These are phyloP conservation scores for Gortyna flavago DNA, from an alignment of 2,888 invertebrate genomes.

Conservation along the genomic window DNA sequence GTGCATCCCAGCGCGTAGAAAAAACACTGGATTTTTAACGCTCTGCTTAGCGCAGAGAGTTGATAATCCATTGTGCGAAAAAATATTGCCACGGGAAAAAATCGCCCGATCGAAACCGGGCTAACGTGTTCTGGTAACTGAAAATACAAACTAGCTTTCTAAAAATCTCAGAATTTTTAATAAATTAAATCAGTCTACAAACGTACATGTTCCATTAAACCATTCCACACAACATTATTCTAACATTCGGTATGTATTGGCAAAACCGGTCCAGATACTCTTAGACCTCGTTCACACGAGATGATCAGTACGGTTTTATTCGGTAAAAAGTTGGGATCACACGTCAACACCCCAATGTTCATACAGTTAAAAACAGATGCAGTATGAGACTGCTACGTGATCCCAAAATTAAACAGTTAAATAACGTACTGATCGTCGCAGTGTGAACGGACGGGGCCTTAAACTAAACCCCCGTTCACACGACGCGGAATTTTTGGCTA, in stretches of 20 bases:
- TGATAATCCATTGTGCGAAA: not conserved
- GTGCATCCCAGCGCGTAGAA: not conserved
- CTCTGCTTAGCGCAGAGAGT: not conserved
- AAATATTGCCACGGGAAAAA: not conserved
- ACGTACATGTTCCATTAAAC: not conserved
- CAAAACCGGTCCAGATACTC: not conserved
- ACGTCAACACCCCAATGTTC: too few relatives aligned
- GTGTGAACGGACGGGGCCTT: too few relatives aligned
- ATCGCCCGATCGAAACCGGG: not conserved
- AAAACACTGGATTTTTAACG: not conserved
- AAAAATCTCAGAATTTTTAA: conserved; percentile 24
- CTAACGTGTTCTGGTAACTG: not conserved
- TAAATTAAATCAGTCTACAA: conserved; percentile 64
- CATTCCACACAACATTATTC: conserved; percentile 5
- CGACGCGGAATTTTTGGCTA: not conserved
- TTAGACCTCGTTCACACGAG: too few relatives aligned
- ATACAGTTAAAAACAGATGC: too few relatives aligned
- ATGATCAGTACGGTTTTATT: too few relatives aligned
- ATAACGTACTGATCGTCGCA: too few relatives aligned
- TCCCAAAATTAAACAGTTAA: too few relatives aligned
- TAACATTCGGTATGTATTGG: conserved; percentile 3
- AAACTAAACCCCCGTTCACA: not conserved
- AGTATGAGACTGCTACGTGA: too few relatives aligned
- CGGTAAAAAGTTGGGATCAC: too few relatives aligned
- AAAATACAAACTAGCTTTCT: conserved; percentile 41